Conservation (phyloP, 2,797 vertebrate species). For the Oryzias sinensis region DNA sequence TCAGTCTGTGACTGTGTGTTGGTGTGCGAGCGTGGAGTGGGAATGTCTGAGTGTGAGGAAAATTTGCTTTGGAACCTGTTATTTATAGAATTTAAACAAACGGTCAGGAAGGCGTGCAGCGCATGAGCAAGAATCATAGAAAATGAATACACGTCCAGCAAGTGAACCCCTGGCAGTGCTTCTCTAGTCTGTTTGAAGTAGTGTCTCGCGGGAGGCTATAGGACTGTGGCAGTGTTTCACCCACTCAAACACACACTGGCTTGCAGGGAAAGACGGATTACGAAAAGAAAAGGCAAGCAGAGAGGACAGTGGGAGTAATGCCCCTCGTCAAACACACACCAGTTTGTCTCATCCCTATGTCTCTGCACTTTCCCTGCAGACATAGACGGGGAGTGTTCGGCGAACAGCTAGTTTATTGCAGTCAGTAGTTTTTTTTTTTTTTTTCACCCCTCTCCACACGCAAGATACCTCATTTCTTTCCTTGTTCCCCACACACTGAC, state of each 20-base stretch:
- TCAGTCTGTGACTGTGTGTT: slow-evolving; percentile 31
- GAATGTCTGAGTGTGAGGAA: slow-evolving; percentile 22
- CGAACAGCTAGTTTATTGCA: slow-evolving; percentile 63
- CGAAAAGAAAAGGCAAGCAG: slow-evolving; percentile 42
- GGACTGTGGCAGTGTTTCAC: slow-evolving; percentile 65
- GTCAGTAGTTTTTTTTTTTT: slow-evolving; percentile 12
- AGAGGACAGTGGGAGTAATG: slow-evolving; percentile 51
- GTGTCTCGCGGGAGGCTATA: slow-evolving; percentile 73
- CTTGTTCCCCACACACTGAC: slow-evolving; percentile 51
- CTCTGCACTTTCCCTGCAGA: slow-evolving; percentile 25
- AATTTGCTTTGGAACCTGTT: slow-evolving; percentile 33
- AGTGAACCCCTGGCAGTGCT: slow-evolving; percentile 77
- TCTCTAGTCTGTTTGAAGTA: slow-evolving; percentile 87
- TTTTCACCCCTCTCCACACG: slow-evolving; percentile 15
- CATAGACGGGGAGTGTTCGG: slow-evolving; percentile 9
- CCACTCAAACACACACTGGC: slow-evolving; percentile 59
- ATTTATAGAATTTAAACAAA: slow-evolving; percentile 14
- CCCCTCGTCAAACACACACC: slow-evolving; percentile 50
- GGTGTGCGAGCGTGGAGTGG: slow-evolving; percentile 11
- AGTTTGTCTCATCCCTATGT: slow-evolving; percentile 47
- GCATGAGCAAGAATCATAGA: slow-evolving; percentile 26
- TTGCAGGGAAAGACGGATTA: slow-evolving; percentile 43
- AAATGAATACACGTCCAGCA: slow-evolving; percentile 27
- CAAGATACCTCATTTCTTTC: slow-evolving; percentile 46
- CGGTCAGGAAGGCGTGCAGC: slow-evolving; percentile 10